phyloP scores from a whole-genome alignment of 2,113 vertebrate genomes.

The Tiliqua scincoides region DNA sequence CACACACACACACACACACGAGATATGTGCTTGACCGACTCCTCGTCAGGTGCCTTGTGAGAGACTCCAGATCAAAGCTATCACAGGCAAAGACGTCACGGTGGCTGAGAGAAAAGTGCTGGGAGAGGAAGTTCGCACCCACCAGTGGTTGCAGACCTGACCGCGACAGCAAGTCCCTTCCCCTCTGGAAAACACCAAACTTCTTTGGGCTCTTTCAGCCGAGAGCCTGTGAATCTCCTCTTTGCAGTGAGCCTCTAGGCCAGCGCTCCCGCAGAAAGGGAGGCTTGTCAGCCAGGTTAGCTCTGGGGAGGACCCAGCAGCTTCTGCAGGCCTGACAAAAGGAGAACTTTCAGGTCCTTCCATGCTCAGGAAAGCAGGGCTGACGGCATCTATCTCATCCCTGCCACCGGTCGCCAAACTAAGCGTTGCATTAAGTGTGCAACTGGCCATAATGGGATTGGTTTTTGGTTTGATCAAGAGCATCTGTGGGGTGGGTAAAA shows the following conservation, averaged over 20 bases:
- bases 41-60: neutral
- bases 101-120: neutral
- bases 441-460: too few relatives aligned
- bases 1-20: too few relatives aligned
- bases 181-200: neutral
- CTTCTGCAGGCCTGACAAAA: too few relatives aligned
- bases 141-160: slow-evolving; percentile 8
- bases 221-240: neutral
- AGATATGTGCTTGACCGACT: neutral
- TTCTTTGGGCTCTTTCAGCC: neutral
- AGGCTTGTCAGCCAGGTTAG: neutral
- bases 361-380: slow-evolving; percentile 52
- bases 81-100: neutral
- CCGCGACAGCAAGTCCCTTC: slow-evolving; percentile 3
- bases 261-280: neutral
- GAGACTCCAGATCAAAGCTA: neutral
- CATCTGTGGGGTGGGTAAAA: too few relatives aligned
- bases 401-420: too few relatives aligned
- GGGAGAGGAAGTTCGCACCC: neutral
- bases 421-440: too few relatives aligned
- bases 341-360: slow-evolving; percentile 54
- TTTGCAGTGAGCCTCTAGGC: fast-evolving
- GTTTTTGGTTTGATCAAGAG: too few relatives aligned
- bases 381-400: too few relatives aligned
- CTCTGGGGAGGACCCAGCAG: too few relatives aligned